phyloP scores from a whole-genome alignment of 2,888 invertebrate genomes.

The Auanema sp. region DNA sequence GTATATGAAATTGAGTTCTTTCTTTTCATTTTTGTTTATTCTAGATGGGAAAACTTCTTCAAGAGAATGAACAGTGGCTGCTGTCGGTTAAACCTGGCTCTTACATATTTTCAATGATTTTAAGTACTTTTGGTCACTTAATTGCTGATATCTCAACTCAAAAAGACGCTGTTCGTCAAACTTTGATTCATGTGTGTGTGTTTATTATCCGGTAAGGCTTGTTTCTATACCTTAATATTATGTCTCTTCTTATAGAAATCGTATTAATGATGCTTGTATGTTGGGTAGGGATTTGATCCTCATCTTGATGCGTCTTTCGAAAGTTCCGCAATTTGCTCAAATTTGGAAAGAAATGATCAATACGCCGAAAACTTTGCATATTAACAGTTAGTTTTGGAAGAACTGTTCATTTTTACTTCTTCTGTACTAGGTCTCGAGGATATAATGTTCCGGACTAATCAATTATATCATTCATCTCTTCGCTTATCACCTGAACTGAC shows the following conservation, averaged over 20 bases:
- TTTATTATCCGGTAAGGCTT: neutral
- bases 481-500: slow-evolving; percentile 15
- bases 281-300: slow-evolving; percentile 50
- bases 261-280: slow-evolving; percentile 22
- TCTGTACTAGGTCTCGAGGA: slow-evolving; percentile 15
- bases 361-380: slow-evolving; percentile 17
- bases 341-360: slow-evolving; percentile 40
- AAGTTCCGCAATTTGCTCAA: slow-evolving; percentile 33
- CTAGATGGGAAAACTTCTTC: slow-evolving; percentile 24
- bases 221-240: neutral
- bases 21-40: slow-evolving; percentile 3
- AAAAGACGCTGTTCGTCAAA: neutral
- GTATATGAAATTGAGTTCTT: neutral
- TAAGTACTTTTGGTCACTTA: slow-evolving; percentile 27
- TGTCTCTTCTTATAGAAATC: slow-evolving; percentile 8
- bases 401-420: neutral
- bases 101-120: slow-evolving; percentile 15
- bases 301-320: slow-evolving; percentile 39
- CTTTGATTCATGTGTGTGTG: neutral
- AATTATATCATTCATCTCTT: neutral
- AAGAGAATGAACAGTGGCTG: slow-evolving; percentile 27
- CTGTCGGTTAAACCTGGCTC: slow-evolving; percentile 23
- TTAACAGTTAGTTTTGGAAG: slow-evolving; percentile 3
- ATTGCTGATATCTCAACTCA: slow-evolving; percentile 22
- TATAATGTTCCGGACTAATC: slow-evolving; percentile 11